These are phyloP conservation scores for Sebastes goodei DNA, from an alignment of 2,797 vertebrate species.

Conservation along the genomic window DNA sequence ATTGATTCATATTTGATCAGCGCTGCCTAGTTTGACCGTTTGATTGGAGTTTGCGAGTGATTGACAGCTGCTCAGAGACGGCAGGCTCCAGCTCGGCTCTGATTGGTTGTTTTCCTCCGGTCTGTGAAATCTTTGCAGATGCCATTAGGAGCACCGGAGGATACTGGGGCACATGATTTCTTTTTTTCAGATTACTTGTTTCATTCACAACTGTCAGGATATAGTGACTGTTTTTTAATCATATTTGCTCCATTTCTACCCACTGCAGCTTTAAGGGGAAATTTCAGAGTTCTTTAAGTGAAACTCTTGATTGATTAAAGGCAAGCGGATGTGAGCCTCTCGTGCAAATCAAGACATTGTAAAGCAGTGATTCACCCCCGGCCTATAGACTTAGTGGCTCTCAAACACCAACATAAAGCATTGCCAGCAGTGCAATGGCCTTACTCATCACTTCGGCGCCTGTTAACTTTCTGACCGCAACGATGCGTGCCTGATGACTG, in stretches of 20 bases:
- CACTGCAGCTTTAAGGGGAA: not conserved
- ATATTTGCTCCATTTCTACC: no score
- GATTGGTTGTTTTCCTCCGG: no score
- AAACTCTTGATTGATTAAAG: constrained; percentile 28
- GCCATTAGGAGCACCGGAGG: no score
- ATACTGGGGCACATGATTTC: fast-evolving
- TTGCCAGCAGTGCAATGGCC: constrained; percentile 32
- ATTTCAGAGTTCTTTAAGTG: constrained; percentile 2
- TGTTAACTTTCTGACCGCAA: constrained; percentile 55
- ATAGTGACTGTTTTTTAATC: not conserved
- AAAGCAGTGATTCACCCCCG: constrained; percentile 58
- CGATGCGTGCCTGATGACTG: constrained; percentile 55
- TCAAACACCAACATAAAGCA: constrained; percentile 46
- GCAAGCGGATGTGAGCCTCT: not conserved
- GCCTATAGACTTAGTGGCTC: constrained; percentile 61
- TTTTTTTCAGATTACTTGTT: no score
- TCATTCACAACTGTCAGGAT: no score
- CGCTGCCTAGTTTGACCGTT: no score
- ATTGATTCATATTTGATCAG: no score
- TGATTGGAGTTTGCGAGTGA: fast-evolving
- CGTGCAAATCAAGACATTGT: constrained; percentile 47
- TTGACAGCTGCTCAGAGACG: no score
- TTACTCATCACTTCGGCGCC: constrained; percentile 62
- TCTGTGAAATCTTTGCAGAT: no score
- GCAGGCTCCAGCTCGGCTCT: no score